These are phyloP conservation scores for Polia nebulosa DNA, from an alignment of 2,888 invertebrate genomes.

Conservation along the genomic window DNA sequence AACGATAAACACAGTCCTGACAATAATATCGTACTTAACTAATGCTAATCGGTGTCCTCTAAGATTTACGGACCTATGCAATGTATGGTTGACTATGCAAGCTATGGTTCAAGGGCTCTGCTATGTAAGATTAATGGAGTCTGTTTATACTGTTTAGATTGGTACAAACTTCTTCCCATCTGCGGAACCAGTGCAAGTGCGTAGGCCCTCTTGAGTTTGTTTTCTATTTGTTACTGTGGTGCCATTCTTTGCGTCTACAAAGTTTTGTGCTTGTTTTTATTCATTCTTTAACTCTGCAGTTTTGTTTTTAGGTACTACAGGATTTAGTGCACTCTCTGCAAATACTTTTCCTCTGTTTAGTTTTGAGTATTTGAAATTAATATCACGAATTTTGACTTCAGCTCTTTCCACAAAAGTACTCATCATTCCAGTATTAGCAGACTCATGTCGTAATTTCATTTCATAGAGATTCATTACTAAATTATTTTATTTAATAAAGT, in stretches of 20 bases:
- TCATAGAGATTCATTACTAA: no score
- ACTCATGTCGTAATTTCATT: no score
- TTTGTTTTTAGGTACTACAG: no score
- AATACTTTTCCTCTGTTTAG: no score
- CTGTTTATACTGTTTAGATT: conserved; percentile 25
- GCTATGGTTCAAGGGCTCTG: conserved; percentile 12
- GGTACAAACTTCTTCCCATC: conserved; percentile 17
- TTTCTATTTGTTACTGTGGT: neutral
- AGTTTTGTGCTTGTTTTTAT: no score
- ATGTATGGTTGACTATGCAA: conserved; percentile 20
- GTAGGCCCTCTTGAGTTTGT: conserved; percentile 1
- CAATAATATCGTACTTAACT: conserved; percentile 27
- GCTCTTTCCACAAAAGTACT: no score
- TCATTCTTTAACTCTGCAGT: no score
- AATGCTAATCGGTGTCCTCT: conserved; percentile 33
- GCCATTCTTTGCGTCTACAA: neutral
- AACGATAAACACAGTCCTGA: conserved; percentile 38
- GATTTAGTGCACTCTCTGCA: no score
- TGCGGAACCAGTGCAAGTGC: conserved; percentile 6
- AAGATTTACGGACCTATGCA: conserved; percentile 31
- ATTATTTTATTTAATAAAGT: no score
- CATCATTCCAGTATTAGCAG: no score
- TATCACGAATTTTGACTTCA: no score
- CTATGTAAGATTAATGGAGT: conserved; percentile 22
- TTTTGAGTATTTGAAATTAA: no score